Conservation (phyloP, 2,113 vertebrate genomes). For the Paraplagusia blochii region DNA sequence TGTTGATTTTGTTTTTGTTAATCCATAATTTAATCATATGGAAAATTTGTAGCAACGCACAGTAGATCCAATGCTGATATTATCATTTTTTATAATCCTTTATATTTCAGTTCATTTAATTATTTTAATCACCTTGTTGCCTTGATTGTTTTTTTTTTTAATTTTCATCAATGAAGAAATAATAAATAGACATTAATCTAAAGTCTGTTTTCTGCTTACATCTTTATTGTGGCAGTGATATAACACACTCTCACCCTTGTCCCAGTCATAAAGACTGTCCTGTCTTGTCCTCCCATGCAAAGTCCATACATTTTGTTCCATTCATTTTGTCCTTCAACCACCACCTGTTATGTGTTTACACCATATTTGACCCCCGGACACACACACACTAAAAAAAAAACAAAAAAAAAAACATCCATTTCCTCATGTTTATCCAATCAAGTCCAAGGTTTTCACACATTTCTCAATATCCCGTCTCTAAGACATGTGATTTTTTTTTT, state of each 20-base stretch:
- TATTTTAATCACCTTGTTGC: neutral
- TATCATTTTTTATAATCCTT: neutral
- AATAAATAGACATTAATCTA: conserved; percentile 61
- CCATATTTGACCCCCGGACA: neutral
- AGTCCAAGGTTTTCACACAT: neutral
- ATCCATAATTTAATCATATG: conserved; percentile 15
- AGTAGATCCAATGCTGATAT: conserved; percentile 7
- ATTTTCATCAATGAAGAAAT: conserved; percentile 52
- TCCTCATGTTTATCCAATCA: conserved; percentile 3
- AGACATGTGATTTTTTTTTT: conserved; percentile 25
- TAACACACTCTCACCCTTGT: conserved; percentile 7
- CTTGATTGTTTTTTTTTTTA: conserved; percentile 37
- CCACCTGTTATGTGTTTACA: conserved; percentile 5
- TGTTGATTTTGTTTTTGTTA: conserved; percentile 27
- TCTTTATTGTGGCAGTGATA: conserved; percentile 58
- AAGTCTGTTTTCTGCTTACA: conserved; percentile 49
- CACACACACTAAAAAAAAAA: no score
- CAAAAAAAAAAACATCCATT: conserved; percentile 26
- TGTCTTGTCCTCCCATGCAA: conserved; percentile 26
- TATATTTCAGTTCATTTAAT: conserved; percentile 7
- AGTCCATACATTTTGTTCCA: conserved; percentile 41
- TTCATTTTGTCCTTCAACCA: conserved; percentile 27
- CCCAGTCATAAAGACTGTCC: conserved; percentile 30
- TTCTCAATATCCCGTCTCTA: conserved; percentile 40
- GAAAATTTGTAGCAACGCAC: neutral